phyloP scores from a whole-genome alignment of 2,888 invertebrate species.

The Leptothorax acervorum region DNA sequence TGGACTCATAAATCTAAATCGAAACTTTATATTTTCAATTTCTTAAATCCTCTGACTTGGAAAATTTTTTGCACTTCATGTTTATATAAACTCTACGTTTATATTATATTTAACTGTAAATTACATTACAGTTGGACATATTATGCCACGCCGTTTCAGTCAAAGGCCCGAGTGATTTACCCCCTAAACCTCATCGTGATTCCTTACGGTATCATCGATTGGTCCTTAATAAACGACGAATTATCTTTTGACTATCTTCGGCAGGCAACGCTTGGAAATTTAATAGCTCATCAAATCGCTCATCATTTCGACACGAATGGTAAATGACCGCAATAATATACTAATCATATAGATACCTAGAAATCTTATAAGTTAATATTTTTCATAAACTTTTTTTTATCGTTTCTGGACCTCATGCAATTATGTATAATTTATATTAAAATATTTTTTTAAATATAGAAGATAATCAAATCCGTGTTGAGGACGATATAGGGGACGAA shows the following conservation, averaged over 20 bases:
- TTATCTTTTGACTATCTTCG: slow-evolving; percentile 67
- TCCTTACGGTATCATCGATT: slow-evolving; percentile 78
- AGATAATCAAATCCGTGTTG: no score
- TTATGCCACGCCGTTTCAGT: slow-evolving; percentile 76
- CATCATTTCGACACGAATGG: slow-evolving; percentile 78
- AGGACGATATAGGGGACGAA: no score
- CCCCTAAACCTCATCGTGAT: slow-evolving; percentile 73
- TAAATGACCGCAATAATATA: slow-evolving; percentile 56
- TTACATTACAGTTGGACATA: slow-evolving; percentile 75
- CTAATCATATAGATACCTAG: background rate
- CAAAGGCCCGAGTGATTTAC: slow-evolving; percentile 70
- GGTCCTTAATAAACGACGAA: slow-evolving; percentile 62
- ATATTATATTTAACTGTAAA: background rate
- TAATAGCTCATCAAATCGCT: slow-evolving; percentile 78
- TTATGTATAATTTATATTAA: background rate
- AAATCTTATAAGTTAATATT: background rate
- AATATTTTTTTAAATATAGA: background rate
- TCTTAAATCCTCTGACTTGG: background rate
- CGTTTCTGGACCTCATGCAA: background rate
- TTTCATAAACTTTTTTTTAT: background rate
- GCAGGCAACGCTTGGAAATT: slow-evolving; percentile 77
- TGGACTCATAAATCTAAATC: background rate
- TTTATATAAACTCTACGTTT: background rate
- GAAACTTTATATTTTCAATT: slow-evolving; percentile 7
- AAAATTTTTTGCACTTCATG: background rate